These are phyloP conservation scores for Zaprionus obscuricornis DNA, from an alignment of 2,888 invertebrate genomes.

Conservation along the genomic window DNA sequence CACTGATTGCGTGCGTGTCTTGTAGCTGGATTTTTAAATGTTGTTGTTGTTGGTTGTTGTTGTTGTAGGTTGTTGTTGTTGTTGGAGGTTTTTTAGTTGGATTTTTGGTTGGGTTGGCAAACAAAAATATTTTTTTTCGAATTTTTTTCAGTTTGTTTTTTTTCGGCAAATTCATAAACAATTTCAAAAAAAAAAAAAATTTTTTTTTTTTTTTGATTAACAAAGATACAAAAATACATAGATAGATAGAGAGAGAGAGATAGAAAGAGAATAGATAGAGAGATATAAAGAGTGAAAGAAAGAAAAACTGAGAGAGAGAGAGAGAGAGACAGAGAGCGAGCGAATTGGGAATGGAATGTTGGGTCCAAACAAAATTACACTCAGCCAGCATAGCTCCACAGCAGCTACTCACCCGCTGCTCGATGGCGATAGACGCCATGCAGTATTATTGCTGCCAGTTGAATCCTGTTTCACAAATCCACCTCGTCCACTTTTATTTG, in stretches of 20 bases:
- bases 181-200: no score
- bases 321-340: slow-evolving; percentile 50
- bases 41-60: slow-evolving; percentile 30
- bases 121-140: no score
- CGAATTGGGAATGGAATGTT: slow-evolving; percentile 41
- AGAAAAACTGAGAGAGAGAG: slow-evolving; percentile 36
- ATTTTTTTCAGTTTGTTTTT: slow-evolving; percentile 23
- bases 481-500: slow-evolving; percentile 87
- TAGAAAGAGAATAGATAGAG: slow-evolving; percentile 12
- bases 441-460: slow-evolving; percentile 79
- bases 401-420: slow-evolving; percentile 83
- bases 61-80: slow-evolving; percentile 35
- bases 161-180: slow-evolving; percentile 54
- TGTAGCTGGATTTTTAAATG: slow-evolving; percentile 79
- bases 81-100: slow-evolving; percentile 35
- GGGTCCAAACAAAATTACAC: slow-evolving; percentile 23
- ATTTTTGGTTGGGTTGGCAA: slow-evolving; percentile 21
- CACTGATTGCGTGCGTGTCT: slow-evolving; percentile 84
- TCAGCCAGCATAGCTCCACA: no score
- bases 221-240: slow-evolving; percentile 74
- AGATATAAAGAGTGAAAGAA: slow-evolving; percentile 23
- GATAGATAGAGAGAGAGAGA: slow-evolving; percentile 3
- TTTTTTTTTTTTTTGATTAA: slow-evolving; percentile 44
- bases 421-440: slow-evolving; percentile 83
- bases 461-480: slow-evolving; percentile 89